phyloP scores from a whole-genome alignment of 2,797 vertebrate genomes.

The Pelobates cultripes region DNA sequence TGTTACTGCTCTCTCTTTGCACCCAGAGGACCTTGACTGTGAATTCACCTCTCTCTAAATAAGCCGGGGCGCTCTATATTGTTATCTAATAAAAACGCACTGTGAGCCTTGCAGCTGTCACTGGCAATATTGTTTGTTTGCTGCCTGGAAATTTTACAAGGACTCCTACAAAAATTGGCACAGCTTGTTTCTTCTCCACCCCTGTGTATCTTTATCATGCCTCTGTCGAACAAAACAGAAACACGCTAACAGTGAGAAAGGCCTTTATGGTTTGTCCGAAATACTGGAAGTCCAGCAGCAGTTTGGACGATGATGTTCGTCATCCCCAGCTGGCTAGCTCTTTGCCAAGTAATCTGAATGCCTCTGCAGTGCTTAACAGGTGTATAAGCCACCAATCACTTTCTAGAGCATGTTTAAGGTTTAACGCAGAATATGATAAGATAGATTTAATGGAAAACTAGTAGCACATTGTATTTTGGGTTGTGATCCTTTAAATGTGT shows the following conservation, averaged over 20 bases:
- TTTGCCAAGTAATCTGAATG: no score
- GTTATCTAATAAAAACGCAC: constrained; percentile 66
- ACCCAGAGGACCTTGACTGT: constrained; percentile 56
- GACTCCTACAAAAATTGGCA: constrained; percentile 1
- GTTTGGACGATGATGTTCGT: no score
- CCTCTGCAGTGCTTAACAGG: no score
- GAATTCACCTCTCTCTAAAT: constrained; percentile 61
- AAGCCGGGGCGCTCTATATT: constrained; percentile 58
- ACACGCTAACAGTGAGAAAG: background rate
- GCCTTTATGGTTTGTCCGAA: background rate
- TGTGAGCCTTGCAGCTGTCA: constrained; percentile 66
- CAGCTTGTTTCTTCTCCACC: background rate
- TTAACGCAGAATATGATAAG: no score
- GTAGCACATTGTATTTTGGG: no score
- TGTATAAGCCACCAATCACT: no score
- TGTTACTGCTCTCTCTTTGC: background rate
- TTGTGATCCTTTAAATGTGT: no score
- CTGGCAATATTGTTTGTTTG: background rate
- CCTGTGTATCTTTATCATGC: background rate
- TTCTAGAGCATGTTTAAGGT: no score
- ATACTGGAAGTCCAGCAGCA: no score
- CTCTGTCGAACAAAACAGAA: background rate
- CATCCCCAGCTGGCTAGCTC: no score
- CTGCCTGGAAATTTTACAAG: constrained; percentile 26
- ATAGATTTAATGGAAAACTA: no score